Base-by-base conservation (phyloP, 2,113 vertebrate species). In the Scytalopus superciliaris region DNA sequence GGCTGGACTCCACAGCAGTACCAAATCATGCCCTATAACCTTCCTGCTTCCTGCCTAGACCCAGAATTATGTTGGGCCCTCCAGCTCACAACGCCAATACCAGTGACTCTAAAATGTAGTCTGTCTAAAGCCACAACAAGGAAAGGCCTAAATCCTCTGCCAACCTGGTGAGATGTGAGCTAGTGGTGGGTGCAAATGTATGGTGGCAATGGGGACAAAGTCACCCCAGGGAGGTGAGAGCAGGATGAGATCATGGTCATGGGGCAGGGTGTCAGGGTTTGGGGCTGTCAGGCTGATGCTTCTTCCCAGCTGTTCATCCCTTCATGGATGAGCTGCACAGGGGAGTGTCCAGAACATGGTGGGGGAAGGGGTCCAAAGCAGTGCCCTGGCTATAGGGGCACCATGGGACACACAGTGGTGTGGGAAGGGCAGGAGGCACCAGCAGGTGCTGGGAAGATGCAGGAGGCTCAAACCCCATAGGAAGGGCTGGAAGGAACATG, bases 401-500 rank as follows among this genome's bases (percentile, higher is more conserved):
- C 2, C 30, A 37, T 23, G 7, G 37, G 66, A 68, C 42, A 77
- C 1, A 5, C 5, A 19, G 33, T 16, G 7, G 8, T 30, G 19
- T 33, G 16, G n/a, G 12, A 13, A 78, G 28, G 69, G 28, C 1
- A 4, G 73, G 5, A 19, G 28, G 14, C 3, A 64, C 33, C n/a
- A 57, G n/a, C 0, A 3, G 28, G 49, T 5, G 1, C n/a, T 63
- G 30, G 12, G 28, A 18, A 59, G 6, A 35, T 3, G 23, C 2
- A 16, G 60, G 27, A 28, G 6, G 4, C 37, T 45, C 55, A 86
- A 35, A 45, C 9, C 13, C 19, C 39, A 30, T 3, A 56, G 24
- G 1, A 2, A 21, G 1, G 3, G 14, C 19, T 52, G 63, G 14
- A 94, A 7, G 13, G 17, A 9, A 45, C 9, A 3, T 3, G 19